Evolutionary conservation across 2,888 invertebrate genomes (phyloP).

Genomic region (Rotaria macrura): DNA sequence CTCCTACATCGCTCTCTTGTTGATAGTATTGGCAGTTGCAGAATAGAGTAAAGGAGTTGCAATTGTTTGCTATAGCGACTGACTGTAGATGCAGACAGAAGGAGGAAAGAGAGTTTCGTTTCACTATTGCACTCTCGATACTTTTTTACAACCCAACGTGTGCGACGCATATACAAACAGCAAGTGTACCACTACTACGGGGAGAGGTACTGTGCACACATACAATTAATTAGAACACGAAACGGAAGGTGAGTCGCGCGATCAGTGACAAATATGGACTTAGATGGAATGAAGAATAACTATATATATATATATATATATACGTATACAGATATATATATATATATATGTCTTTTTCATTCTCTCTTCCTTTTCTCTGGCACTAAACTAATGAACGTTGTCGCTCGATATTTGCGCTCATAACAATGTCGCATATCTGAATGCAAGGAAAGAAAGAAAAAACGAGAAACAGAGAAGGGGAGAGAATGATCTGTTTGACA

Average conservation of each 20-base stretch:
- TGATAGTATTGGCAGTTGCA: conserved; percentile 7
- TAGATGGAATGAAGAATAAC: neutral
- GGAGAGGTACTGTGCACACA: neutral
- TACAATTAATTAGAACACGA: neutral
- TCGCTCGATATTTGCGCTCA: conserved; percentile 3
- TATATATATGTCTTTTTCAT: neutral
- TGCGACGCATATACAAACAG: neutral
- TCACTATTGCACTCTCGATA: neutral
- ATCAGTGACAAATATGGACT: neutral
- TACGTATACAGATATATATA: too few relatives aligned
- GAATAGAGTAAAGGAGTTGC: neutral
- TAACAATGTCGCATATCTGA: neutral
- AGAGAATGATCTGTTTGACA: conserved; percentile 8
- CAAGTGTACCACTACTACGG: neutral
- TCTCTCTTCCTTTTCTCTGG: neutral
- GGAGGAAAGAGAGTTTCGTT: conserved; percentile 1
- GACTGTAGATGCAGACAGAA: conserved; percentile 6
- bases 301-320: too few relatives aligned
- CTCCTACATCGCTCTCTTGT: neutral
- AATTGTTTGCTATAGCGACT: conserved; percentile 15
- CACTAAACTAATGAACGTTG: neutral
- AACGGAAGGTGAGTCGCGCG: neutral
- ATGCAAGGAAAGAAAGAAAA: neutral
- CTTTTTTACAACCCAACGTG: neutral
- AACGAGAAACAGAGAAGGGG: neutral